Percentiles rank a stretch among this genome's conserved stretches.
Evolutionary conservation across 2,113 vertebrate species (phyloP).

Genomic region (Nematolebias whitei): DNA sequence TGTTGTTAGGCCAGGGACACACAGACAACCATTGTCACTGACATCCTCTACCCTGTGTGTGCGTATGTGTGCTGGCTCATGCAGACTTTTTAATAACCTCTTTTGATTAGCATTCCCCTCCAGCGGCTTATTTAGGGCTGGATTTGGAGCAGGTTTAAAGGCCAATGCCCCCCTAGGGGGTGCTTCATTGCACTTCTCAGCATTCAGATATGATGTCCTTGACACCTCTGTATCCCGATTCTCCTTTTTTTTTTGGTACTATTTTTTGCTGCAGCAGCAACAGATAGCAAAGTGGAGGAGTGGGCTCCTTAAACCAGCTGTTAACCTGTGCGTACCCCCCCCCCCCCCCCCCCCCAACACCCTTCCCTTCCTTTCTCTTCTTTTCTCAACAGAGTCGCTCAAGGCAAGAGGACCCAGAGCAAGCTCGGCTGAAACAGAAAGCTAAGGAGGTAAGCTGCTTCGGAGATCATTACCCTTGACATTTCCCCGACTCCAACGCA

Average conservation of each 20-base stretch:
- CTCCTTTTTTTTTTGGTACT: constrained; percentile 68
- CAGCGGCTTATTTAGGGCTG: constrained; percentile 81
- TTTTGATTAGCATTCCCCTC: constrained; percentile 82
- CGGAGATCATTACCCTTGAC: constrained; percentile 95
- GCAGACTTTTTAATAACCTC: constrained; percentile 81
- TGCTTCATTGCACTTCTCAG: constrained; percentile 80
- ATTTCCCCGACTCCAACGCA: constrained; percentile 89
- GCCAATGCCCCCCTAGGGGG: constrained; percentile 76
- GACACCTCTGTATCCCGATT: constrained; percentile 85
- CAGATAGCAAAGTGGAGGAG: constrained; percentile 70
- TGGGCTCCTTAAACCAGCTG: constrained; percentile 88
- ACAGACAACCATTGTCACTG: constrained; percentile 49
- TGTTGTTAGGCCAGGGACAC: constrained; percentile 66
- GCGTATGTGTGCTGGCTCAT: constrained; percentile 63
- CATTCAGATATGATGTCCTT: constrained; percentile 84
- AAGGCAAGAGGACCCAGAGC: constrained; percentile 95
- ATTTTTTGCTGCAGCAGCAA: constrained; percentile 86
- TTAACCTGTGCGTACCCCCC: constrained; percentile 83
- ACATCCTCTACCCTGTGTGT: constrained; percentile 59
- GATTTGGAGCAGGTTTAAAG: constrained; percentile 84
- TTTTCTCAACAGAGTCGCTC: constrained; percentile 86
- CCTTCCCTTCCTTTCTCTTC: no score
- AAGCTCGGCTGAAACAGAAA: constrained; percentile 93
- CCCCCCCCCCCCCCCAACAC: no score
- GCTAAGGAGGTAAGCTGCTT: constrained; percentile 91